A percentile compares a stretch with the other conserved stretches of the same genome.
These are phyloP conservation scores for Remorina albescens DNA, from an alignment of 2,797 vertebrate species.

Conservation along the genomic window DNA sequence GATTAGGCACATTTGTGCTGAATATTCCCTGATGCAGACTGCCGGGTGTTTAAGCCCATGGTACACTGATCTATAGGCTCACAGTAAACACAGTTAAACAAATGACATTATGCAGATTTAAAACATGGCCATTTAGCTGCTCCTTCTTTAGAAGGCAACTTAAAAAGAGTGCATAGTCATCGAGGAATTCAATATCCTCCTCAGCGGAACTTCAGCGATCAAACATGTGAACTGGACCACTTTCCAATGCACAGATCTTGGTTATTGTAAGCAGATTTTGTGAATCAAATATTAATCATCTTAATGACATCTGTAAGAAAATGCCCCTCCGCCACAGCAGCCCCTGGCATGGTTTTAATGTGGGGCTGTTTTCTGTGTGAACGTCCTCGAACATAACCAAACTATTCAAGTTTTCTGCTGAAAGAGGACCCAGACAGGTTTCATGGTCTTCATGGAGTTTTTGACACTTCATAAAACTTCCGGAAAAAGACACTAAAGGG, in stretches of 20 bases:
- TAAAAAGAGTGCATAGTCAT: neutral
- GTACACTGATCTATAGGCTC: slow-evolving; percentile 44
- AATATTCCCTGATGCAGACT: slow-evolving; percentile 54
- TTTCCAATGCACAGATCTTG: neutral
- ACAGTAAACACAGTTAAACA: slow-evolving; percentile 36
- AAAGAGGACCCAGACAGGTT: neutral
- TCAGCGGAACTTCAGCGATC: neutral
- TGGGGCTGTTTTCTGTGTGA: neutral
- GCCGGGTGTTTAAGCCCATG: slow-evolving; percentile 40
- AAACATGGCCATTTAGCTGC: slow-evolving; percentile 13
- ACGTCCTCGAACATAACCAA: neutral
- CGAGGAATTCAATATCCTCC: neutral
- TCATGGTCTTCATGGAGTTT: neutral
- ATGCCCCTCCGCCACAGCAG: neutral
- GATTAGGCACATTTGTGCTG: slow-evolving; percentile 63
- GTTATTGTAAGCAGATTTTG: neutral
- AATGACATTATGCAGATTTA: slow-evolving; percentile 19
- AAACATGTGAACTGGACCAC: neutral
- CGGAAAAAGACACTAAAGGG: neutral
- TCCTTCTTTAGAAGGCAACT: neutral
- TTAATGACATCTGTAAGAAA: too few species aligned
- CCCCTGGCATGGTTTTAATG: neutral
- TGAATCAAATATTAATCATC: neutral
- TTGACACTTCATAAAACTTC: neutral
- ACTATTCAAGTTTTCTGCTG: neutral